phyloP scores from a whole-genome alignment of 2,888 invertebrate genomes.

The Resseliella maxima region DNA sequence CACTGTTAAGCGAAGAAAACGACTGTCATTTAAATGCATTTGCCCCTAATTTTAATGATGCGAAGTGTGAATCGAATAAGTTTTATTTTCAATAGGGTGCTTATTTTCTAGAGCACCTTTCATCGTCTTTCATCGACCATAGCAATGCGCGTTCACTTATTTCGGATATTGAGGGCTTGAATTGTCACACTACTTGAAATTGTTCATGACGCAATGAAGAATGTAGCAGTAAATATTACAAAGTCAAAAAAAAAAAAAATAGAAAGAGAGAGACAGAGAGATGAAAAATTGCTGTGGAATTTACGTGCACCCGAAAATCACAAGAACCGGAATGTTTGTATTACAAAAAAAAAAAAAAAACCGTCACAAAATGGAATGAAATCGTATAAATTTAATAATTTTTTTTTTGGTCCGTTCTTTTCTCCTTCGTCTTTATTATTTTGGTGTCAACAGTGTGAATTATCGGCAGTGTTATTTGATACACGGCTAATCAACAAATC shows the following conservation, averaged over 20 bases:
- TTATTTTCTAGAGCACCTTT: background rate
- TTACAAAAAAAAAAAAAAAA: background rate
- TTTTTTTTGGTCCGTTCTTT: background rate
- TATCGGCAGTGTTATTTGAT: slow-evolving; percentile 49
- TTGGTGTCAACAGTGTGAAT: slow-evolving; percentile 35
- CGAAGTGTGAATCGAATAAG: slow-evolving; percentile 40
- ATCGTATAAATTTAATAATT: slow-evolving; percentile 27
- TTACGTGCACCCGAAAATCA: background rate
- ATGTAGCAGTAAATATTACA: background rate
- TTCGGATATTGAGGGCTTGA: background rate
- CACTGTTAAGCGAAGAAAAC: background rate
- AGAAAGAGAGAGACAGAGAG: background rate
- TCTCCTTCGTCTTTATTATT: slow-evolving; percentile 32
- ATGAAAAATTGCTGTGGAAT: background rate
- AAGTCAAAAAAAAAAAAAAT: background rate
- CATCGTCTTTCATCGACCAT: background rate
- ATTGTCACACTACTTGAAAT: slow-evolving; percentile 31
- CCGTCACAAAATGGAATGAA: background rate
- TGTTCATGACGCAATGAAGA: background rate
- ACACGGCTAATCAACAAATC: slow-evolving; percentile 2
- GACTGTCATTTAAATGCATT: background rate
- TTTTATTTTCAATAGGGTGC: slow-evolving; percentile 11
- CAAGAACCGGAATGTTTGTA: background rate
- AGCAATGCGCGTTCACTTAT: background rate
- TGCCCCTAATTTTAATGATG: slow-evolving; percentile 30